Conservation (phyloP, 2,113 vertebrate species). For the Baryphthengus martii region DNA sequence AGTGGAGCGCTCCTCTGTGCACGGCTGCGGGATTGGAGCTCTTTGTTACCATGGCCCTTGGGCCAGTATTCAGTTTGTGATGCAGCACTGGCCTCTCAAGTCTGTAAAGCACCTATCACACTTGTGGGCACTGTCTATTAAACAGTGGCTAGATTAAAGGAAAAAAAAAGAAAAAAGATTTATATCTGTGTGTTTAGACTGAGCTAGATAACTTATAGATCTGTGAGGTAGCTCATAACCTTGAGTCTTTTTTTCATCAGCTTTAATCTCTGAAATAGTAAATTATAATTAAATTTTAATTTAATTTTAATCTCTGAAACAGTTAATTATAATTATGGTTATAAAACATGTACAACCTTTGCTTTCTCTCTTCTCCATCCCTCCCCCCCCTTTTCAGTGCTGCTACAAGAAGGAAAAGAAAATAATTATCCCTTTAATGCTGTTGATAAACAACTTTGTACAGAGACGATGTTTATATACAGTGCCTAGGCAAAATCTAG, state of each 20-base stretch:
- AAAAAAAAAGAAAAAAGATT: not conserved
- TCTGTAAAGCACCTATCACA: not conserved
- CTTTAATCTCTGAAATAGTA: slow-evolving; percentile 32
- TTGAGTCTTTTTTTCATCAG: not conserved
- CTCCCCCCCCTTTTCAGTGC: not conserved
- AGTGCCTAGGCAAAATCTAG: not conserved
- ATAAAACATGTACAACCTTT: slow-evolving; percentile 31
- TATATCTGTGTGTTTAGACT: not conserved
- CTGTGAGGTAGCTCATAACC: not conserved
- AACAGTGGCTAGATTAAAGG: not conserved
- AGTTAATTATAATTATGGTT: slow-evolving; percentile 36
- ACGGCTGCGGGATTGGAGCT: not conserved
- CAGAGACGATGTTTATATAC: not conserved
- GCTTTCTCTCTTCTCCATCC: not conserved
- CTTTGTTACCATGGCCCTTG: slow-evolving; percentile 21
- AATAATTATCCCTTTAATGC: slow-evolving; percentile 30
- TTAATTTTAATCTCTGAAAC: slow-evolving; percentile 34
- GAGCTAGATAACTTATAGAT: not conserved
- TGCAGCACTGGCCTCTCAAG: not conserved
- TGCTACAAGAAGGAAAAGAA: slow-evolving; percentile 16
- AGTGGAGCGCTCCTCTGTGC: not conserved
- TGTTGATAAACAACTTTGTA: not conserved
- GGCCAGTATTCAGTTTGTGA: not conserved
- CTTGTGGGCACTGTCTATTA: not conserved
- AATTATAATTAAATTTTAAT: slow-evolving; percentile 40